These are phyloP conservation scores for Calephelis perditalis DNA, from an alignment of 2,888 invertebrate species.

Conservation along the genomic window DNA sequence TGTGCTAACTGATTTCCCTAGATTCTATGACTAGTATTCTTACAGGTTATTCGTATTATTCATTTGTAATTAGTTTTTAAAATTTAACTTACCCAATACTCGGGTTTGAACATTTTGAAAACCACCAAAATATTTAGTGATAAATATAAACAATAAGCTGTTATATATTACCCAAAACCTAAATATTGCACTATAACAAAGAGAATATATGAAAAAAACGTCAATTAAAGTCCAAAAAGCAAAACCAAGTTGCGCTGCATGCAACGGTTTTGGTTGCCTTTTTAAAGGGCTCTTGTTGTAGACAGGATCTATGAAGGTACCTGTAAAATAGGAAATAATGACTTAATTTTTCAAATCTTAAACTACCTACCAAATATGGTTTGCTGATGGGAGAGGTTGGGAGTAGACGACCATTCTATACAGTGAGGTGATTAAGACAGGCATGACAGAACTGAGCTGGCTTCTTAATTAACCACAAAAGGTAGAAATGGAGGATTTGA, in stretches of 20 bases:
- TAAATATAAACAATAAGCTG: slow-evolving; percentile 69
- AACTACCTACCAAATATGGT: no score
- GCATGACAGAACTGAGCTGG: no score
- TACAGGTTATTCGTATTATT: no score
- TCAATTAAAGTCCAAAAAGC: slow-evolving; percentile 82
- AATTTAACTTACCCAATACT: slow-evolving; percentile 44
- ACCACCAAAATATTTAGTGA: slow-evolving; percentile 77
- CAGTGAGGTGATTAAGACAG: no score
- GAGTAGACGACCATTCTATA: no score
- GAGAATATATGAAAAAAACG: slow-evolving; percentile 58
- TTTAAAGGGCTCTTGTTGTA: slow-evolving; percentile 43
- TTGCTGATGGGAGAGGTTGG: no score
- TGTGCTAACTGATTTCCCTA: no score
- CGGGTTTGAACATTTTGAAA: slow-evolving; percentile 79
- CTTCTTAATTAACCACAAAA: no score
- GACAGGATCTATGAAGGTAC: slow-evolving; percentile 50
- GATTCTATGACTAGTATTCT: no score
- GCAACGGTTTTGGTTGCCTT: slow-evolving; percentile 45
- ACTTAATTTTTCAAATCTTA: not conserved
- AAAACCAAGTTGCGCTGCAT: slow-evolving; percentile 65
- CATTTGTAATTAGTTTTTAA: not conserved
- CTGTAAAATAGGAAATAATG: slow-evolving; percentile 39
- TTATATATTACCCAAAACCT: slow-evolving; percentile 76
- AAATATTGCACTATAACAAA: slow-evolving; percentile 61
- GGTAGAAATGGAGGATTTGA: no score